Conservation (phyloP, 53 echinoderm and acorn worm species). For the Luidia sarsii region DNA sequence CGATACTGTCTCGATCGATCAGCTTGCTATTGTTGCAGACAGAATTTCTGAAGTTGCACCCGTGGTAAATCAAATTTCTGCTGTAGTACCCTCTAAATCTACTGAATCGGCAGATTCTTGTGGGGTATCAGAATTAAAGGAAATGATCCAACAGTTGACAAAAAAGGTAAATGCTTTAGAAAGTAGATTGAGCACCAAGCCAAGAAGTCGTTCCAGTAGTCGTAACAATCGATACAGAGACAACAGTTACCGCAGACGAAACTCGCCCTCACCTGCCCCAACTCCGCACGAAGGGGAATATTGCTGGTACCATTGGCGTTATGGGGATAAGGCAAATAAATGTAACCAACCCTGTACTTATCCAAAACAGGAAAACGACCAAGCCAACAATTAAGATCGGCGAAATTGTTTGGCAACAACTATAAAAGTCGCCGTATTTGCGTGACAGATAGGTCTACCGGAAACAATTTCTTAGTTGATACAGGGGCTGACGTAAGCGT, state of each 20-base stretch:
- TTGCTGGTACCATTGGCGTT: slow-evolving; percentile 14
- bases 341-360: background rate
- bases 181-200: background rate
- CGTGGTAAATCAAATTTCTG: background rate
- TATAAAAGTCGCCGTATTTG: background rate
- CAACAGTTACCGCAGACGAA: no score
- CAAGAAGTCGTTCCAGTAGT: background rate
- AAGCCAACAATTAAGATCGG: background rate
- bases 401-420: background rate
- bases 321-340: background rate
- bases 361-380: background rate
- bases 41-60: no score
- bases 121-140: background rate
- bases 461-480: slow-evolving; percentile 8
- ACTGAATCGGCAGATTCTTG: background rate
- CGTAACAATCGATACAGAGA: background rate
- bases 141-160: background rate
- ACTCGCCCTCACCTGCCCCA: background rate
- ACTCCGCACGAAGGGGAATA: background rate
- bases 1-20: no score
- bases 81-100: background rate
- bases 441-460: background rate
- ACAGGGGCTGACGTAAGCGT: slow-evolving; percentile 27
- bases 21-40: no score
- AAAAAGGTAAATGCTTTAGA: background rate